Evolutionary conservation across 2,797 vertebrate genomes (phyloP).

Genomic region (Gymnopithys bicolor): DNA sequence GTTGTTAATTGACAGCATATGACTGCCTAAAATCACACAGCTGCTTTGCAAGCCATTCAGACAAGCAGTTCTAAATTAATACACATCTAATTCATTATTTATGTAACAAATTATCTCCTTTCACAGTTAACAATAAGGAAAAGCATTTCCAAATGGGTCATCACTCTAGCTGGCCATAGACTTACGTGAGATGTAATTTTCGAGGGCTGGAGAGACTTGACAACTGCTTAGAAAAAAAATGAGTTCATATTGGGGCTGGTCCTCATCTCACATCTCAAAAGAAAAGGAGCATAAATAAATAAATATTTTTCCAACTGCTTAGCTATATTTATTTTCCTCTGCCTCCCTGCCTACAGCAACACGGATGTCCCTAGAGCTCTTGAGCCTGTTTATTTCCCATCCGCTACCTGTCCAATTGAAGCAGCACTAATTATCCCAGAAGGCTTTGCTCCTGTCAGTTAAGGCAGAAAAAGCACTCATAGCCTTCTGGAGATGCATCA

Average conservation of each 20-base stretch:
- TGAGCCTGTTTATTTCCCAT: conserved; percentile 71
- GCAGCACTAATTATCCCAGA: conserved; percentile 75
- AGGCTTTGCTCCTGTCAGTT: conserved; percentile 66
- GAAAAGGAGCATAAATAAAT: conserved; percentile 67
- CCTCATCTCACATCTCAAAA: conserved; percentile 42
- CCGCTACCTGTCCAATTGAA: conserved; percentile 72
- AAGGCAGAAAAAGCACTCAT: conserved; percentile 59
- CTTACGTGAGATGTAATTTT: background rate
- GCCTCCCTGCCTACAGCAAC: conserved; percentile 67
- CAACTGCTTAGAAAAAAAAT: background rate
- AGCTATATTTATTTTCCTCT: conserved; percentile 68
- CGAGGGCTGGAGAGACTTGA: background rate
- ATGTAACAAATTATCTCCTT: conserved; percentile 66
- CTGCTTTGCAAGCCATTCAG: conserved; percentile 49
- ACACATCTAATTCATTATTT: conserved; percentile 73
- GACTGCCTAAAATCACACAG: conserved; percentile 63
- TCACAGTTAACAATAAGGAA: conserved; percentile 53
- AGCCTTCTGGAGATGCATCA: conserved; percentile 43
- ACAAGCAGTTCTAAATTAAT: conserved; percentile 62
- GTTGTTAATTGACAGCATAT: conserved; percentile 62
- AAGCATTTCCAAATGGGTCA: conserved; percentile 52
- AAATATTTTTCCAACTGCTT: conserved; percentile 69
- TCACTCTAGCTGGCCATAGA: background rate
- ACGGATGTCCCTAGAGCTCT: conserved; percentile 58
- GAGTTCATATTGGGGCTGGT: background rate